phyloP scores from a whole-genome alignment of 1,140 invertebrate genomes.

The Ganaspis sp. region DNA sequence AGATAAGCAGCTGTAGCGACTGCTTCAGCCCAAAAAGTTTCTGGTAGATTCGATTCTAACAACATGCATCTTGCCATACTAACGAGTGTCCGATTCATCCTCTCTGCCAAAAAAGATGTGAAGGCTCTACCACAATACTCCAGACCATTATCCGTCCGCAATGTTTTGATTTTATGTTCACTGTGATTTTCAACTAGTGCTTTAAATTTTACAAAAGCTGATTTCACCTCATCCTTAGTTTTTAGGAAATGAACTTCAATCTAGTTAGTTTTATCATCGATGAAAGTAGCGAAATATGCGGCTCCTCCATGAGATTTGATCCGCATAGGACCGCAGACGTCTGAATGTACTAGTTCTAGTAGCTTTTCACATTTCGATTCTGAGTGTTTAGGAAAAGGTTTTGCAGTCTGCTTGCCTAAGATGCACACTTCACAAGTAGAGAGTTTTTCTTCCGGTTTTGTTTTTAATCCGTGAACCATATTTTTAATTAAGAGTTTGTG shows the following conservation, averaged over 20 bases:
- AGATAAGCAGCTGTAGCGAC: slow-evolving; percentile 54
- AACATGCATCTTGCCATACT: slow-evolving; percentile 32
- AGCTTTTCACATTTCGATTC: background rate
- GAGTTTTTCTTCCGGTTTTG: background rate
- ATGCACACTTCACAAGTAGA: slow-evolving; percentile 23
- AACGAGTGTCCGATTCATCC: slow-evolving; percentile 51
- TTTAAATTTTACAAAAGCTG: slow-evolving; percentile 36
- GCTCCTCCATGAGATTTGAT: no score
- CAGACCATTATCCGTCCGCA: no score
- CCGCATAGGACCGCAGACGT: no score
- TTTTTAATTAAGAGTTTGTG: no score
- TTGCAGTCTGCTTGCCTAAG: background rate
- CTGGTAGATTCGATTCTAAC: slow-evolving; percentile 57
- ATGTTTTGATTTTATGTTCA: slow-evolving; percentile 34
- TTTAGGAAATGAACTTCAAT: slow-evolving; percentile 41
- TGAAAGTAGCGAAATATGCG: no score
- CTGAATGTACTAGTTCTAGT: slow-evolving; percentile 44
- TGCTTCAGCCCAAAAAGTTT: slow-evolving; percentile 66
- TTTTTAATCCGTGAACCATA: no score
- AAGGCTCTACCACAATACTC: background rate
- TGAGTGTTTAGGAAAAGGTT: slow-evolving; percentile 18
- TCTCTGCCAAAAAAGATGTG: slow-evolving; percentile 34
- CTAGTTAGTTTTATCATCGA: slow-evolving; percentile 14
- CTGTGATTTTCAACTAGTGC: slow-evolving; percentile 32
- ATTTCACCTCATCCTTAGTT: slow-evolving; percentile 37